These are phyloP conservation scores for Rallus limicola DNA, from an alignment of 2,113 vertebrate genomes.

Conservation along the genomic window DNA sequence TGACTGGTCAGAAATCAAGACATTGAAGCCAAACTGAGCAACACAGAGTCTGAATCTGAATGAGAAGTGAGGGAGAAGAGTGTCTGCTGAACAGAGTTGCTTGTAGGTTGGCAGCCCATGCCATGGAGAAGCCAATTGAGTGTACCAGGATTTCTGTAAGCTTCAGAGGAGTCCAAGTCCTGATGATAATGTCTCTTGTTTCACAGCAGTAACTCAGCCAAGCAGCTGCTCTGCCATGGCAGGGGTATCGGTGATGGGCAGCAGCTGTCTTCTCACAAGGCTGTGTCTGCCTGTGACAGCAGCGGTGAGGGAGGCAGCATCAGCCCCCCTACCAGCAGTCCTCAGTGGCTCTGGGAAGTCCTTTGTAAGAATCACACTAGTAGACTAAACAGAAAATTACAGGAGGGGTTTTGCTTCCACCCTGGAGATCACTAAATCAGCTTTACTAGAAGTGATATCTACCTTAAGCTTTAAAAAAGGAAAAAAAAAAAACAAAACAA, in stretches of 20 bases:
- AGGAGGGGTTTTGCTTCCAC: neutral
- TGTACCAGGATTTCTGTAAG: neutral
- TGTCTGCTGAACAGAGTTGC: neutral
- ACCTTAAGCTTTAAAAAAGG: neutral
- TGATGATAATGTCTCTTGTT: neutral
- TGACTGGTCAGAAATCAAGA: neutral
- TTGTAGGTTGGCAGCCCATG: neutral
- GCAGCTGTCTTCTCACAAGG: neutral
- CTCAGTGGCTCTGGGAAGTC: neutral
- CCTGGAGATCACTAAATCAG: neutral
- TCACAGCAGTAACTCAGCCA: neutral
- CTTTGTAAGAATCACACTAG: neutral
- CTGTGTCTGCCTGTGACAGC: neutral
- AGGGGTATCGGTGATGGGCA: neutral
- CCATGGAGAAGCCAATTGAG: neutral
- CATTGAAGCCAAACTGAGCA: neutral
- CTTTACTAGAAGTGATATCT: neutral
- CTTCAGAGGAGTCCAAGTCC: neutral
- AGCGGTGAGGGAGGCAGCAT: rapidly evolving
- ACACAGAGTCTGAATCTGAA: neutral
- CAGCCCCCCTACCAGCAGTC: no score
- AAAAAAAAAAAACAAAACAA: neutral
- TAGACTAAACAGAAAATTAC: neutral
- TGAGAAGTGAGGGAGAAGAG: neutral
- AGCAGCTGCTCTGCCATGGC: neutral